Evolutionary conservation across 2,113 vertebrate species (phyloP), one percentile per base, ranked within the genome.

Genomic region (Taurulus bubalis): DNA sequence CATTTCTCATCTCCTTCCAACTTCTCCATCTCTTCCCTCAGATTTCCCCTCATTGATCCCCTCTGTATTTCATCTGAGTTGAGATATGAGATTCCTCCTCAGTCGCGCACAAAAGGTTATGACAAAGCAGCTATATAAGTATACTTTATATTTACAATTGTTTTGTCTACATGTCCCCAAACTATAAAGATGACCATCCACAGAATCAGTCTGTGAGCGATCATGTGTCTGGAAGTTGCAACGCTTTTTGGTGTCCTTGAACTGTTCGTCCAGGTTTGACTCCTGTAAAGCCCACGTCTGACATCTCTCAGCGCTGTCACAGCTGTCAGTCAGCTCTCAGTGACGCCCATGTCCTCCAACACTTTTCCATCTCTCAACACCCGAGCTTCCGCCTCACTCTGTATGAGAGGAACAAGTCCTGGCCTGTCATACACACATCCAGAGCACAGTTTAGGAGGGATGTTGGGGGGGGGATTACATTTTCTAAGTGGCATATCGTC

Each of bases 291-390:
- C 77, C 84, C 70, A 69, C 77, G 68, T 78, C 81, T 91, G 90
- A 93, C 89, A 89, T 89, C 80, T 87, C 80, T 89, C 80, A 68
- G 66, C 24, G 66, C 84, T 89, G 86, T 92, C 88, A 87, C 84
- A 82, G 68, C 89, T 92, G 92, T 91, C 92, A 90, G 62, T 91
- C 93, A 88, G 36, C 67, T 72, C 71, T 79, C 77, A 36, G 70
- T 86, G 85, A 86, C 59, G 82, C 79, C 79, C 75, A 40, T 82
- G 86, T 89, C 86, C 77, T 82, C 91, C 87, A 83, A 89, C 85
- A 86, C 83, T 79, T 58, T 53, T 53, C 70, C 83, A 51, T 86
- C 86, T 77, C 87, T 85, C 86, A 79, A 83, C 86, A 79, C 80
- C 80, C 71, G 6, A 63, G 58, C 84, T 85, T 89, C 73, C 42